Percentiles rank a stretch among this genome's conserved stretches.
phyloP scores from a whole-genome alignment of 2,797 vertebrate species.

The Gadopsis marmoratus region DNA sequence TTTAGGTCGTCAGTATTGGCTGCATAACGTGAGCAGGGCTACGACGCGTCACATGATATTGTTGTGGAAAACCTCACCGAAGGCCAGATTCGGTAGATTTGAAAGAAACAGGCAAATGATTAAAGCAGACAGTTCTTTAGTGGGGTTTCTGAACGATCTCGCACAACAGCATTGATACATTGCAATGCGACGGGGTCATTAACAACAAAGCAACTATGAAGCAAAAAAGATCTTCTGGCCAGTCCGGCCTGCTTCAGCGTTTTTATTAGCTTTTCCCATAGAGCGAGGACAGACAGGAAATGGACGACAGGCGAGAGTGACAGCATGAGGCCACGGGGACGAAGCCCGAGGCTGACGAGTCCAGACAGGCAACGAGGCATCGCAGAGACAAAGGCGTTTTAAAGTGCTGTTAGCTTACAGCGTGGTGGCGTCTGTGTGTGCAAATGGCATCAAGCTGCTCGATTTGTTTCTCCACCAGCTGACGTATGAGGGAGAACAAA shows the following conservation, averaged over 20 bases:
- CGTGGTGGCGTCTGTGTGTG: neutral
- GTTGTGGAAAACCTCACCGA: constrained; percentile 3
- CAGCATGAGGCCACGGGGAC: constrained; percentile 15
- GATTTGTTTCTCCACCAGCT: neutral
- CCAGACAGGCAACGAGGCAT: constrained; percentile 2
- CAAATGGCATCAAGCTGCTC: neutral
- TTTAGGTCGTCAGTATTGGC: neutral
- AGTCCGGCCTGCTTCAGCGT: constrained; percentile 18
- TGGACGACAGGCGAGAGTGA: constrained; percentile 32
- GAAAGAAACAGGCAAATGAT: constrained; percentile 28
- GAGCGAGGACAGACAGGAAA: constrained; percentile 41
- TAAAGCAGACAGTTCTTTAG: constrained; percentile 30
- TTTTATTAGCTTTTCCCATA: constrained; percentile 75
- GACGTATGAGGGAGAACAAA: neutral
- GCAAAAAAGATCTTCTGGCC: constrained; percentile 41
- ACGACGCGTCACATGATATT: neutral
- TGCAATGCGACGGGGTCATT: constrained; percentile 43
- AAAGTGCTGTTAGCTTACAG: neutral
- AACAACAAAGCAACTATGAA: constrained; percentile 50
- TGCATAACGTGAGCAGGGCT: neutral
- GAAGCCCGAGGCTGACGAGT: constrained; percentile 17
- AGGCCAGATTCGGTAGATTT: neutral
- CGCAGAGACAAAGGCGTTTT: neutral
- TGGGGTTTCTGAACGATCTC: constrained; percentile 15
- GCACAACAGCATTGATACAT: constrained; percentile 37